Conservation (phyloP, 64 coral and sea anemone species). For the Dendronephthya gigantea region DNA sequence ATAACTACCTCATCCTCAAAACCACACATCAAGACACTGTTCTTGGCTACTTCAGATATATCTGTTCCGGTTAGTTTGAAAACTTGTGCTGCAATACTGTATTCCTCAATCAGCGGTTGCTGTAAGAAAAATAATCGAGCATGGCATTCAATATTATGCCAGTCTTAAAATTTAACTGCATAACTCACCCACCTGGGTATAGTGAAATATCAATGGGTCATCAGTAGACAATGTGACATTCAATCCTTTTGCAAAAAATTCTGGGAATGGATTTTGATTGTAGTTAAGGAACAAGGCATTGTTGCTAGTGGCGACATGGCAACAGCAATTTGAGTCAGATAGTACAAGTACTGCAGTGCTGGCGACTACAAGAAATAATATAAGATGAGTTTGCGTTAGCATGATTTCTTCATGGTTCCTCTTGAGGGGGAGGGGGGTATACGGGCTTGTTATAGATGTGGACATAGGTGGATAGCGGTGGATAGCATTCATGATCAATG, state of each 20-base stretch:
- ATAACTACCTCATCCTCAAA: conserved; percentile 66
- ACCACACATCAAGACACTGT: conserved; percentile 81
- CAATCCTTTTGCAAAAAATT: conserved; percentile 60
- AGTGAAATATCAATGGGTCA: conserved; percentile 87
- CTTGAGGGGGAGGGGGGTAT: too few species aligned
- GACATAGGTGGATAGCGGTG: too few species aligned
- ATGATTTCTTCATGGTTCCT: too few species aligned
- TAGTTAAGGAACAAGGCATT: conserved; percentile 92
- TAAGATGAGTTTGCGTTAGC: too few species aligned
- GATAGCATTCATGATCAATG: too few species aligned
- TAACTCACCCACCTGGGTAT: conserved; percentile 53
- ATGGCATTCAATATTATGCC: background rate
- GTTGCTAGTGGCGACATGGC: conserved; percentile 99
- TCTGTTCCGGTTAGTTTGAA: conserved; percentile 82
- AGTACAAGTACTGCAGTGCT: conserved; percentile 84
- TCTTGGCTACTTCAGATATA: conserved; percentile 80
- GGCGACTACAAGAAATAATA: conserved; percentile 45
- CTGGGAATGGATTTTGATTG: conserved; percentile 77
- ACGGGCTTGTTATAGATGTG: too few species aligned
- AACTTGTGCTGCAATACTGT: conserved; percentile 95
- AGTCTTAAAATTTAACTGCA: background rate
- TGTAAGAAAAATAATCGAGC: background rate
- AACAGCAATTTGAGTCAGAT: conserved; percentile 82
- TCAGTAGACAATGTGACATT: conserved; percentile 69
- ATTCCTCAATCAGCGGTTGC: conserved; percentile 94